phyloP scores from a whole-genome alignment of 1,140 invertebrate species.

The Drosophila lini region DNA sequence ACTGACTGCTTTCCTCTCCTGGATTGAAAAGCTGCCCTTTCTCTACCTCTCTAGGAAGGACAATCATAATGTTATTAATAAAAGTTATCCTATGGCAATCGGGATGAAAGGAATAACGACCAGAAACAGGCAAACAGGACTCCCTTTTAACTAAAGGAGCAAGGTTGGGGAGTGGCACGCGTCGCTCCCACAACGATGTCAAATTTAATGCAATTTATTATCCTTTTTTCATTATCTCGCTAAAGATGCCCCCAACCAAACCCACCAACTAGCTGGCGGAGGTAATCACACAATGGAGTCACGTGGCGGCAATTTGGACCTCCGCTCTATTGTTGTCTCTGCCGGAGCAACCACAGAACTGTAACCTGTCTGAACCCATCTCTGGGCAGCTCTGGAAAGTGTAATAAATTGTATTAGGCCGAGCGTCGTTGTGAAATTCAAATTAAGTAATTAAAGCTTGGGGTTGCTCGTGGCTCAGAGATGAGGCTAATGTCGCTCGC shows the following conservation, averaged over 20 bases:
- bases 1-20: constrained; percentile 6
- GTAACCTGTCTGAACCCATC: constrained; percentile 28
- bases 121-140: constrained; percentile 43
- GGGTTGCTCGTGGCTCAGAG: constrained; percentile 6
- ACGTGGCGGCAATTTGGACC: constrained; percentile 81
- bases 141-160: background rate
- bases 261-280: constrained; percentile 52
- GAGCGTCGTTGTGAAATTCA: constrained; percentile 64
- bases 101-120: constrained; percentile 66
- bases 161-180: constrained; percentile 41
- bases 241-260: constrained; percentile 33
- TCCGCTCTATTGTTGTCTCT: constrained; percentile 65
- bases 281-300: constrained; percentile 69
- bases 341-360: constrained; percentile 60
- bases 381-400: constrained; percentile 48
- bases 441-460: constrained; percentile 79
- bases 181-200: constrained; percentile 59
- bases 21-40: background rate
- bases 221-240: constrained; percentile 82
- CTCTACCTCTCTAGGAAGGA: constrained; percentile 5
- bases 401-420: constrained; percentile 77
- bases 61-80: constrained; percentile 81
- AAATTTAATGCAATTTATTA: constrained; percentile 84
- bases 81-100: constrained; percentile 73
- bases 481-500: constrained; percentile 15